Base-by-base conservation (phyloP, 2,888 invertebrate species). In the Drosophila prostipennis region DNA sequence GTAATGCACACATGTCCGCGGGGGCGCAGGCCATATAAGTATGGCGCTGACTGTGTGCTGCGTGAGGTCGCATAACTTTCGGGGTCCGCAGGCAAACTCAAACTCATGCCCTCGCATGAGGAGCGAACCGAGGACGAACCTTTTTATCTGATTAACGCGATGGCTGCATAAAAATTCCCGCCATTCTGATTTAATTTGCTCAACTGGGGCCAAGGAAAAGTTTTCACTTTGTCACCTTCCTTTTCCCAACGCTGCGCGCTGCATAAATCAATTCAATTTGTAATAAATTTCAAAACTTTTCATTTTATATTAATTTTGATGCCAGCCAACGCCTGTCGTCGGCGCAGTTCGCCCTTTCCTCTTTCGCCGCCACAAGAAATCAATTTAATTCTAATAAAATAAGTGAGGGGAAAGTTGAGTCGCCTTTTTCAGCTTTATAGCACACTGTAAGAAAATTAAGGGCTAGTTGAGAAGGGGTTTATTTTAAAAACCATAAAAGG, bases 251-350 rank as follows among this genome's bases (percentile, higher is more conserved):
- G 36, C 46, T 32, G 69, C 8, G 60, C 60, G 71, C 71, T 71
- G 83, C 83, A 84, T 84, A 84, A 84, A 84, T 84, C 83, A 84
- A 83, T 84, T 84, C 84, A 84, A 86, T 86, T 84, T 84, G 83
- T 81, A 84, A 84, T 86, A 84, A 84, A 84, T 84, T 84, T 86
- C 84, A 86, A 71, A 84, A 84, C 84, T 84, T 84, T 84, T 84
- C 83, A 86, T 84, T 84, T 86, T 83, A 86, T 84, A 84, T 84
- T 84, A 84, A 84, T 84, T 86, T 83, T 83, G 81, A 86, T 81
- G 83, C 72, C 80, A 76, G 74, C 76, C 75, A 65, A 71, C 65
- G 57, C 67, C 69, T 56, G 74, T 56, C 74, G 58, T 48, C 49
- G 54, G 43, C 68, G 74, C 72, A 73, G 70, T 37, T 53, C 16